Evolutionary conservation across 2,888 invertebrate genomes (phyloP).

Genomic region (Volucella inanis): DNA sequence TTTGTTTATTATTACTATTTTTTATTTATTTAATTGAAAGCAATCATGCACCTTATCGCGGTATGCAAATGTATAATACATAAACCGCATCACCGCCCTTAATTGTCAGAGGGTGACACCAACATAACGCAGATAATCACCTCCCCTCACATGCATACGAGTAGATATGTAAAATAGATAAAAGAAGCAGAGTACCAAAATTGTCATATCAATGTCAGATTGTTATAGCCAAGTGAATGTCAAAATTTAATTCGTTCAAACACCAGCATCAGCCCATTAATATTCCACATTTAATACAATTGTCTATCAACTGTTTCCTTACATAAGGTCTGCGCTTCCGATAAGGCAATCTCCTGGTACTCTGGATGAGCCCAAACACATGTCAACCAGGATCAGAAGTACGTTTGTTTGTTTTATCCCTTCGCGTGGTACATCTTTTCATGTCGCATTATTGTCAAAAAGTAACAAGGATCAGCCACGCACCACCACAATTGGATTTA

Average conservation of each 20-base stretch:
- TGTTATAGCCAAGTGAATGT: constrained; percentile 17
- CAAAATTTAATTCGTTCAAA: constrained; percentile 45
- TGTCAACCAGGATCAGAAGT: constrained; percentile 6
- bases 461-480: constrained; percentile 56
- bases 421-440: constrained; percentile 55
- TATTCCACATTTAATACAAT: constrained; percentile 53
- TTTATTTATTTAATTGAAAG: no score
- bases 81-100: constrained; percentile 16
- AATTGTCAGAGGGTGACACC: constrained; percentile 32
- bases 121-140: constrained; percentile 2
- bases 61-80: constrained; percentile 42
- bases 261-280: constrained; percentile 36
- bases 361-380: constrained; percentile 38
- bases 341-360: constrained; percentile 36
- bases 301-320: constrained; percentile 62
- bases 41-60: constrained; percentile 25
- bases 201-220: constrained; percentile 56
- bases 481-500: constrained; percentile 69
- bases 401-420: constrained; percentile 43
- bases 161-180: constrained; percentile 19
- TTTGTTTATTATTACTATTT: no score
- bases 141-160: constrained; percentile 19
- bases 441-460: constrained; percentile 69
- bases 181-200: constrained; percentile 28
- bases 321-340: constrained; percentile 49